Evolutionary conservation across 2,797 vertebrate genomes (phyloP), one percentile per base, ranked within the genome.

Genomic region (Anniella stebbinsi): DNA sequence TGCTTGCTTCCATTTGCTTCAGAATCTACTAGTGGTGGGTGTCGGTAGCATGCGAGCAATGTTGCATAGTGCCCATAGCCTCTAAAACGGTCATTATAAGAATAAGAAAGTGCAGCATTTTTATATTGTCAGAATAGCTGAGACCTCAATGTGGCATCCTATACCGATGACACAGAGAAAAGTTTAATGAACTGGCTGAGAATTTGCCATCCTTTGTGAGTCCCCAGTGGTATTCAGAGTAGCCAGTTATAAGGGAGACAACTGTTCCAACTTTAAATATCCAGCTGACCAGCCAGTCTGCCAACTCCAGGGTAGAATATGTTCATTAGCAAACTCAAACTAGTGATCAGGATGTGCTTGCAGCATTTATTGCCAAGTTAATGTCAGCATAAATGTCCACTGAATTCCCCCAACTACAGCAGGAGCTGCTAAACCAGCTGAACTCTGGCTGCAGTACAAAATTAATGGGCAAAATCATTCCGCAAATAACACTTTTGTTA

Each of bases 301-400:
- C 73, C 85, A 87, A 84, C 80, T 89, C 66, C 67, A 87, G 45
- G 51, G 57, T 57, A 84, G 85, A 87, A 89, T 84, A 36, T 80
- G 66, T 89, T 92, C 84, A 84, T 89, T 84, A 92, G 88, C 75
- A 87, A 70, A 92, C 67, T 73, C 81, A 83, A 84, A 63, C 73
- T 54, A 67, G 54, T 84, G 54, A 72, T 89, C 85, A 80, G 66
- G 66, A 83, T 87, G 51, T 78, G 63, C 78, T 78, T 33, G 11
- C 25, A 41, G 72, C 88, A 90, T 89, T 81, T 84, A 86, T 23
- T 80, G 73, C 45, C 41, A 88, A 1, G 41, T 84, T 80, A 93
- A 21, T 25, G 6, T 81, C 69, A 91, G 0, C 15, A 25, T 2
- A 3, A 84, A 63, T 2, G 10, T 69, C 36, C 54, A 70, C 30